Conservation (phyloP, 1,140 invertebrate genomes). For the Limonius californicus region DNA sequence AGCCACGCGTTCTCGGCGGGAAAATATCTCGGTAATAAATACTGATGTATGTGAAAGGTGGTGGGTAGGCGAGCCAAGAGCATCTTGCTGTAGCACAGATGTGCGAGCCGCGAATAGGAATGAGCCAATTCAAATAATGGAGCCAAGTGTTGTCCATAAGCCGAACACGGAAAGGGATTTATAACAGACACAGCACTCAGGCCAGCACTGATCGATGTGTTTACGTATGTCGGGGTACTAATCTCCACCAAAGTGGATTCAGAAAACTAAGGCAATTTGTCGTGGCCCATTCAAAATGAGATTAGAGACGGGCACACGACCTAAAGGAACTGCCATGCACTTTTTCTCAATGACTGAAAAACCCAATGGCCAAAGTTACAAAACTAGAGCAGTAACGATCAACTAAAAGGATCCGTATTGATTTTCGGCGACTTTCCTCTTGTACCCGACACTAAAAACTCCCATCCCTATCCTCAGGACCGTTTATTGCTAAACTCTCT, state of each 20-base stretch:
- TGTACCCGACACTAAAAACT: background rate
- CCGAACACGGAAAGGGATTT: slow-evolving; percentile 26
- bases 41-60: slow-evolving; percentile 12
- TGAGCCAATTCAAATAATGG: slow-evolving; percentile 27
- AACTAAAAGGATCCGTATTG: slow-evolving; percentile 10
- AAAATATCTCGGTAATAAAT: slow-evolving; percentile 13
- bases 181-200: slow-evolving; percentile 20
- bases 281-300: background rate
- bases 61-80: slow-evolving; percentile 4
- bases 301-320: background rate
- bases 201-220: slow-evolving; percentile 4
- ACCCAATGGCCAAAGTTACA: background rate
- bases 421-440: background rate
- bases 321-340: background rate
- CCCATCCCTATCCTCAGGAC: background rate
- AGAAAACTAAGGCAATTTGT: slow-evolving; percentile 6
- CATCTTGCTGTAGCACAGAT: slow-evolving; percentile 19
- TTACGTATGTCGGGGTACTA: slow-evolving; percentile 3
- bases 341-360: background rate
- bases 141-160: slow-evolving; percentile 24
- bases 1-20: slow-evolving; percentile 6
- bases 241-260: background rate
- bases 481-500: background rate
- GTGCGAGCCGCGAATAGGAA: slow-evolving; percentile 25
- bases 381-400: background rate